Conservation (phyloP, 2,888 invertebrate species). For the Lasioglossum lativentre region DNA sequence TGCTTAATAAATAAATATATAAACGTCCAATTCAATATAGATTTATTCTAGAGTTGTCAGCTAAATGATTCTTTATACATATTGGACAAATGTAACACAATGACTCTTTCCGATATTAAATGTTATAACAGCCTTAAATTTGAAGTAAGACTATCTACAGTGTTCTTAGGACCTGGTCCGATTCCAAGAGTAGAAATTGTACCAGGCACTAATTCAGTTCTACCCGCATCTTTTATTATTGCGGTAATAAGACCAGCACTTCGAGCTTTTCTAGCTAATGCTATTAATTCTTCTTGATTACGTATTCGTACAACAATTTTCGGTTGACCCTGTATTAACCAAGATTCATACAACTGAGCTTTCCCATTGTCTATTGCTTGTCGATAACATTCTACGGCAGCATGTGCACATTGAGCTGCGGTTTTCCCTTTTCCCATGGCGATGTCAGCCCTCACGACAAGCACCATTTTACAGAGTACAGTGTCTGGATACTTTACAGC, state of each 20-base stretch:
- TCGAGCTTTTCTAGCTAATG: constrained; percentile 86
- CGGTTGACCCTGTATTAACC: constrained; percentile 90
- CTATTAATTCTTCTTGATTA: constrained; percentile 85
- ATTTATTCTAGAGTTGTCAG: constrained; percentile 31
- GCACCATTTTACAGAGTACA: constrained; percentile 88
- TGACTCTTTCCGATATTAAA: neutral
- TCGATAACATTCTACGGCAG: constrained; percentile 89
- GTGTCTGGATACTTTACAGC: constrained; percentile 43
- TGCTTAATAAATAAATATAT: constrained; percentile 40
- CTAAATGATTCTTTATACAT: constrained; percentile 2
- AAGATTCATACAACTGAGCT: constrained; percentile 85
- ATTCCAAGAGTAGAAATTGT: constrained; percentile 91
- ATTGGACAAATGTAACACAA: neutral
- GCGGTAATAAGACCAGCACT: constrained; percentile 86
- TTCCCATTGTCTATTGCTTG: constrained; percentile 82
- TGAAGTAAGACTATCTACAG: constrained; percentile 88
- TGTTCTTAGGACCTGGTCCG: constrained; percentile 88
- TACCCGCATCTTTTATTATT: constrained; percentile 88
- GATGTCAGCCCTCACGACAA: constrained; percentile 91
- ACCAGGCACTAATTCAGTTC: constrained; percentile 89
- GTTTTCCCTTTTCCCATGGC: constrained; percentile 92
- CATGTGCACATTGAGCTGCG: constrained; percentile 93
- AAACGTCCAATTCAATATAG: neutral
- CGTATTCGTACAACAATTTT: constrained; percentile 90
- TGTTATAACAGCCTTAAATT: constrained; percentile 88